Conservation (phyloP, 2,113 vertebrate genomes). For the Prionailurus bengalensis region DNA sequence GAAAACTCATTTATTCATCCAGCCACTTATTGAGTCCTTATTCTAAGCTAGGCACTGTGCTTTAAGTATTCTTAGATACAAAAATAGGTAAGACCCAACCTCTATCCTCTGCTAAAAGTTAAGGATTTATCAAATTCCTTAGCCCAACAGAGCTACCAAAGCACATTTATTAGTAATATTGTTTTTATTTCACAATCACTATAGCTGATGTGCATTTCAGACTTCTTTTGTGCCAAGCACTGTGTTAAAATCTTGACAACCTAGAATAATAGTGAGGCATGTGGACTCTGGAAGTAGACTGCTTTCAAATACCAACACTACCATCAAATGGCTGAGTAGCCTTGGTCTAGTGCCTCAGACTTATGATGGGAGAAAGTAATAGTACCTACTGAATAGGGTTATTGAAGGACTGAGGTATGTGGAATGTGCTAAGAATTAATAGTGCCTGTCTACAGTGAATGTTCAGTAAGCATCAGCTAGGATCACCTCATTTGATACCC, state of each 20-base stretch:
- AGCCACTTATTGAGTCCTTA: neutral
- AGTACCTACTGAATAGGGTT: neutral
- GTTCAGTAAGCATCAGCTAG: neutral
- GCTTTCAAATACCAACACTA: neutral
- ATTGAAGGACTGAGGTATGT: neutral
- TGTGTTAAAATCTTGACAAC: neutral
- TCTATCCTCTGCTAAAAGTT: neutral
- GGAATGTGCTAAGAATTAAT: neutral
- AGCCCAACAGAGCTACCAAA: neutral
- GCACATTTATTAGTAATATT: neutral
- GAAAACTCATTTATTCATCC: neutral
- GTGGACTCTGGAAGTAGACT: neutral
- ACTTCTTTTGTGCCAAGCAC: neutral
- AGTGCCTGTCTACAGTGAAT: neutral
- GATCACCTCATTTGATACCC: neutral
- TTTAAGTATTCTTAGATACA: neutral
- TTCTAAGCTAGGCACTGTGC: neutral
- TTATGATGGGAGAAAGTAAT: neutral
- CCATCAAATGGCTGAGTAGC: neutral
- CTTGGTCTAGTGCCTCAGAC: neutral
- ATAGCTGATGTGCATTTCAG: neutral
- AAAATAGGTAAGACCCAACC: neutral
- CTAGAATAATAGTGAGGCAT: neutral
- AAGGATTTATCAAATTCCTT: conserved; percentile 12
- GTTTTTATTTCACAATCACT: neutral